Evolutionary conservation across 2,888 invertebrate genomes (phyloP), one percentile per base, ranked within the genome.

Genomic region (Tenthredo notha): DNA sequence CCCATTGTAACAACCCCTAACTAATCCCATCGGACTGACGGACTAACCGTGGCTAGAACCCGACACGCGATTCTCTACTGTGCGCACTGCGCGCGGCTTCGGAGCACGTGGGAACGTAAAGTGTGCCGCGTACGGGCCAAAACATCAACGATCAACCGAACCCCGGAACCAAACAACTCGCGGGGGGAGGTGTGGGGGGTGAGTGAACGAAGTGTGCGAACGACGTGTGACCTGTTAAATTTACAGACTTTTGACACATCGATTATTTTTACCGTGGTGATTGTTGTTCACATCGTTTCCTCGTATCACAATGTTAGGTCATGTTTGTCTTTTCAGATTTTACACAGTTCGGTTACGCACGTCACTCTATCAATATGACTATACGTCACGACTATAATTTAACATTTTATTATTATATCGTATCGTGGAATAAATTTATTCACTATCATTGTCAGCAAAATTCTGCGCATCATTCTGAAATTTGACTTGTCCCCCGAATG

Each of bases 31-130:
- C 90, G 87, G 89, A 91, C 90, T 92, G 92, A 92, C 91, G 91
- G 90, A 29, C 83, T n/a, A 18, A 61, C 37, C 37, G 83, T 67
- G 65, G 61, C 80, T 61, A 61, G 61, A 80, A 65, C 83, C 29
- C 47, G 65, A 67, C 83, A 83, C 83, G 83, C 83, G 83, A 83
- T 83, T 83, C 80, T 47, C 37, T 80, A 18, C 18, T 40, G 58
- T 80, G 61, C 61, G 61, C 61, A 33, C 21, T 37, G 61, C 58
- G n/a, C 43, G 10, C 43, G 50, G 90, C 89, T 88, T 88, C 89
- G 88, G 89, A 88, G 88, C 91, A 92, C 92, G 92, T 92, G 92
- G 92, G 92, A 92, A 92, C 91, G 84, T 88, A 87, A 90, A 90
- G 91, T 91, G 91, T 92, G 92, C 89, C 88, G 88, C 85, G 87